phyloP scores from a whole-genome alignment of 2,797 vertebrate species.

The Pseudotriccus pelzelni region DNA sequence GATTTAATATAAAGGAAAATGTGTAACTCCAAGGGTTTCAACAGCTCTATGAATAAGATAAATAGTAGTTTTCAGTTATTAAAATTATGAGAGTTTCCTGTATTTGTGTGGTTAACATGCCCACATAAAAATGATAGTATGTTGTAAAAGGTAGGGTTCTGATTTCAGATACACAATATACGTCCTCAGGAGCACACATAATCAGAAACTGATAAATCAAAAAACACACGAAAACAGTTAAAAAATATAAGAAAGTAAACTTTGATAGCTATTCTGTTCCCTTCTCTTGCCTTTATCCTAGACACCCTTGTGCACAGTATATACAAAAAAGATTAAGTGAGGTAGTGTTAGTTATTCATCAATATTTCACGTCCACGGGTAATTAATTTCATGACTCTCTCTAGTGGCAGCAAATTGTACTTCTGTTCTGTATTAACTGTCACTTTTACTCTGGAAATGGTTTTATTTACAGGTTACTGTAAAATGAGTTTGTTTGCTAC shows the following conservation, averaged over 20 bases:
- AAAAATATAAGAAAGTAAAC: not conserved
- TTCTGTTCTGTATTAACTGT: not conserved
- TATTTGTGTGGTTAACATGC: not conserved
- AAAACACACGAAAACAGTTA: not conserved
- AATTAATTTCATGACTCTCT: constrained; percentile 27
- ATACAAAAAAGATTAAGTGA: not conserved
- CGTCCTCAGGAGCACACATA: not conserved
- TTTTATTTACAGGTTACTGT: constrained; percentile 53
- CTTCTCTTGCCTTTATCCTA: not conserved
- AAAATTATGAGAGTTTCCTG: not conserved
- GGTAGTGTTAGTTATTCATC: not conserved
- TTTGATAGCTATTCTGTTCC: not conserved
- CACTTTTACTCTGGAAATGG: constrained; percentile 1
- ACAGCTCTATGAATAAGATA: not conserved
- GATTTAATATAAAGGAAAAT: not conserved
- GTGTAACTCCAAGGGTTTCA: not conserved
- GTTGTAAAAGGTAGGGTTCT: not conserved
- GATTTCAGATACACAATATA: not conserved
- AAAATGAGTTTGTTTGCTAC: constrained; percentile 39
- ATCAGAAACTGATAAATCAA: not conserved
- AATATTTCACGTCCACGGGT: not conserved
- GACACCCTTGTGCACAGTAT: not conserved
- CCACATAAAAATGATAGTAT: not conserved
- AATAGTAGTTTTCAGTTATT: not conserved
- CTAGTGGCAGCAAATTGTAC: not conserved